These are phyloP conservation scores for Drosophila fungiperda DNA, from an alignment of 2,888 invertebrate genomes.

Conservation along the genomic window DNA sequence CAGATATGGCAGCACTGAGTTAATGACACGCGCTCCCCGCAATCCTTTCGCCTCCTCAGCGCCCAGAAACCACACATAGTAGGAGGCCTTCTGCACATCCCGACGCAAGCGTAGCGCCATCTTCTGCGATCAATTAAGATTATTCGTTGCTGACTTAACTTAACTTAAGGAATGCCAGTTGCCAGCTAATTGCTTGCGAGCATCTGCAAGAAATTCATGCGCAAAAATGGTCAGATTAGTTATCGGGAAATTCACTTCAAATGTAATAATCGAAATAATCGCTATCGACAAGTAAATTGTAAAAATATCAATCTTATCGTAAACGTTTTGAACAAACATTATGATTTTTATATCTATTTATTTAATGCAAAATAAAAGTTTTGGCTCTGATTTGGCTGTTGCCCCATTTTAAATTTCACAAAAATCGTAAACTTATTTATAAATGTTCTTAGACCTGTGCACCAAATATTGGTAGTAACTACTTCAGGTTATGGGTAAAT, in stretches of 20 bases:
- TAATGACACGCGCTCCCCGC: slow-evolving; percentile 93
- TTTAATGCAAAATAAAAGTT: too few species aligned
- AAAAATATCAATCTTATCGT: neutral
- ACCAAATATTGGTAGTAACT: neutral
- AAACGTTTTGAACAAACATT: neutral
- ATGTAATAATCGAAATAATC: neutral
- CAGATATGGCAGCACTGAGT: slow-evolving; percentile 93
- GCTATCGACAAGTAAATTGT: neutral
- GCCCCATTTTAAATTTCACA: too few species aligned
- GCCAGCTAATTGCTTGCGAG: slow-evolving; percentile 11
- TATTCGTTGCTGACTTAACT: slow-evolving; percentile 16
- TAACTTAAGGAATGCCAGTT: slow-evolving; percentile 36
- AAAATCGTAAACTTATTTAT: neutral
- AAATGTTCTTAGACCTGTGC: neutral
- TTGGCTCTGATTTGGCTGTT: neutral
- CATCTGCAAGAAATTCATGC: slow-evolving; percentile 20
- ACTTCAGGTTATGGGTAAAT: neutral
- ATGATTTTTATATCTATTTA: too few species aligned
- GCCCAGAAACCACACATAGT: slow-evolving; percentile 97
- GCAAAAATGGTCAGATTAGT: neutral
- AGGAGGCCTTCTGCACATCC: slow-evolving; percentile 95
- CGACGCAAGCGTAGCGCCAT: slow-evolving; percentile 93
- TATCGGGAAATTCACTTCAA: neutral
- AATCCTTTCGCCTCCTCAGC: slow-evolving; percentile 97
- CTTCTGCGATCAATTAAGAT: slow-evolving; percentile 74